Evolutionary conservation across 2,797 vertebrate species (phyloP).

Genomic region (Anguilla obscura): DNA sequence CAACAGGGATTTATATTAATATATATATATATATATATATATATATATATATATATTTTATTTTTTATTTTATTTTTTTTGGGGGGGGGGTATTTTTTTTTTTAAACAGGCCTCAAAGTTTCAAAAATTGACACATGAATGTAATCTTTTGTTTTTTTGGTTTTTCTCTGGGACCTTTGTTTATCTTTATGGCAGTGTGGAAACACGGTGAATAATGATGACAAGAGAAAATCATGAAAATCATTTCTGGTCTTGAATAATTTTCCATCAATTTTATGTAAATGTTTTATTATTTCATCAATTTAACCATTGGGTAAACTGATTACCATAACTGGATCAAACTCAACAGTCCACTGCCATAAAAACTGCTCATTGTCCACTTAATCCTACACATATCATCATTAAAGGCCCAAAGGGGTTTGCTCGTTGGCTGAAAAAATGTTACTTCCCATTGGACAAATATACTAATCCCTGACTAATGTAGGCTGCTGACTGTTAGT

Average conservation of each 20-base stretch:
- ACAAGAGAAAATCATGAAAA: background rate
- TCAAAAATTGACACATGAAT: background rate
- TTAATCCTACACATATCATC: background rate
- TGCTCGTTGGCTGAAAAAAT: background rate
- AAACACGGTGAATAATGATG: background rate
- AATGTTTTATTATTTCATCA: background rate
- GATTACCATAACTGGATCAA: background rate
- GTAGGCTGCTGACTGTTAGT: background rate
- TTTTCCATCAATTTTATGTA: background rate
- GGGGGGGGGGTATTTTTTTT: background rate
- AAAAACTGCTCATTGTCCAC: background rate
- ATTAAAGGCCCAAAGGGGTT: background rate
- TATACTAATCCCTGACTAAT: background rate
- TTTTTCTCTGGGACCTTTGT: background rate
- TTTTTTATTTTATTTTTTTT: background rate
- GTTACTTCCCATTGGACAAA: background rate
- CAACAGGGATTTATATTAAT: background rate
- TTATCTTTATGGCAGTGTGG: background rate
- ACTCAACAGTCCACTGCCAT: background rate
- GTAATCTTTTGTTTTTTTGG: background rate
- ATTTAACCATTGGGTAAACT: background rate
- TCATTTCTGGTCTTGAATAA: background rate
- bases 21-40: too few species aligned
- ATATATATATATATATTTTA: background rate
- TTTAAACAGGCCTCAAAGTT: background rate